A percentile compares a stretch with the other conserved stretches of the same genome.
Conservation (phyloP, 2,113 vertebrate species). For the Leptobrachium ailaonicum region DNA sequence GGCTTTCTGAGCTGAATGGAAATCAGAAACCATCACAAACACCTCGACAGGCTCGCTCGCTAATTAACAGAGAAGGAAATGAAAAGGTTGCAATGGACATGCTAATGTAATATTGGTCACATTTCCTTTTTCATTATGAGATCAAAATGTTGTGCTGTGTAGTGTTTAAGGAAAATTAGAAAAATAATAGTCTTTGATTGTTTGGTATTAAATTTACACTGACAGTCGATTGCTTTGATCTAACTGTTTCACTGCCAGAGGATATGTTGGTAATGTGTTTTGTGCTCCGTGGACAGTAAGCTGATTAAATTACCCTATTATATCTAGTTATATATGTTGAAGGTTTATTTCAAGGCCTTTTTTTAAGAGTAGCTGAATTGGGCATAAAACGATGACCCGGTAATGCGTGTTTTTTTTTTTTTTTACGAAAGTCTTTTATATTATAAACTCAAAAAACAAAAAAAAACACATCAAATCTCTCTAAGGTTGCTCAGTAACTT, state of each 20-base stretch:
- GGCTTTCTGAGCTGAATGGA: constrained; percentile 13
- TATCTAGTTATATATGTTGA: not conserved
- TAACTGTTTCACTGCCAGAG: not conserved
- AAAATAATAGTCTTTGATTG: not conserved
- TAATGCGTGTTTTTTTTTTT: no score
- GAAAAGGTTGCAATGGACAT: constrained; percentile 30
- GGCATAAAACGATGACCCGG: no score
- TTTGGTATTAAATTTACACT: constrained; percentile 1
- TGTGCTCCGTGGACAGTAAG: not conserved
- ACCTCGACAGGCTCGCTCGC: not conserved
- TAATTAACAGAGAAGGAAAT: constrained; percentile 37
- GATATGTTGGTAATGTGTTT: not conserved
- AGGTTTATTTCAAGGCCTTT: no score
- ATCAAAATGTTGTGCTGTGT: constrained; percentile 1
- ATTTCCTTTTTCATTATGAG: constrained; percentile 44
- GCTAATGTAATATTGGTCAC: constrained; percentile 34
- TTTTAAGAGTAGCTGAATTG: no score
- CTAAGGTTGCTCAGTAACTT: no score
- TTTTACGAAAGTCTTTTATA: no score
- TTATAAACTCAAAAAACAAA: no score
- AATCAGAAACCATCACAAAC: constrained; percentile 28
- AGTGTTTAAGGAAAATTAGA: constrained; percentile 9
- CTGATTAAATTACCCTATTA: not conserved
- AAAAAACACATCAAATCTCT: no score
- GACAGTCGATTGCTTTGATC: not conserved